A percentile compares a stretch with the other conserved stretches of the same genome.
Evolutionary conservation across 1,140 invertebrate species (phyloP).

Genomic region (Lordiphosa stackelbergi): DNA sequence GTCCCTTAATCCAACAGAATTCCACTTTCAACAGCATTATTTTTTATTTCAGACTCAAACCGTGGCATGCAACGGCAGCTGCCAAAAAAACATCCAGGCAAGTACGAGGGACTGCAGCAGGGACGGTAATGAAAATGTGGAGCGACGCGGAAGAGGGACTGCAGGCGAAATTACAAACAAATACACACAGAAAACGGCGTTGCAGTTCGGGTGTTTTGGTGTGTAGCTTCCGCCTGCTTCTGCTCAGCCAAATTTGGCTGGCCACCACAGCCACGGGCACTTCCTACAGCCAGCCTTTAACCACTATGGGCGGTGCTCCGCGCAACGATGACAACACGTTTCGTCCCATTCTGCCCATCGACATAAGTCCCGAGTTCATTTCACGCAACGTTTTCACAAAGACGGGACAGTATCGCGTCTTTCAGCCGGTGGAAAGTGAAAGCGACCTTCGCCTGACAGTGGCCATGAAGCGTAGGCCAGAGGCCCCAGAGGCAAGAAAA

Average conservation of each 20-base stretch:
- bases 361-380: conserved; percentile 68
- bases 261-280: conserved; percentile 7
- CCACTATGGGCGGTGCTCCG: conserved; percentile 52
- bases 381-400: conserved; percentile 73
- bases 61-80: conserved; percentile 43
- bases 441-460: conserved; percentile 60
- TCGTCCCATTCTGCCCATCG: conserved; percentile 61
- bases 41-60: conserved; percentile 42
- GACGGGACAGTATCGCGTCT: conserved; percentile 68
- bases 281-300: conserved; percentile 55
- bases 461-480: conserved; percentile 43
- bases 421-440: conserved; percentile 60
- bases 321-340: conserved; percentile 61
- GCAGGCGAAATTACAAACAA: conserved; percentile 59
- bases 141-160: conserved; percentile 25
- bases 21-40: conserved; percentile 14
- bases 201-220: conserved; percentile 34
- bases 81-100: too few species aligned
- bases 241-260: conserved; percentile 36
- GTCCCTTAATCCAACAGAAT: not conserved
- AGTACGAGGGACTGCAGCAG: conserved; percentile 15
- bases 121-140: conserved; percentile 54
- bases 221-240: conserved; percentile 11
- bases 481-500: not conserved
- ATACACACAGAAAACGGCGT: conserved; percentile 59